These are phyloP conservation scores for Reinhardtius hippoglossoides DNA, from an alignment of 2,113 vertebrate genomes.

Conservation along the genomic window DNA sequence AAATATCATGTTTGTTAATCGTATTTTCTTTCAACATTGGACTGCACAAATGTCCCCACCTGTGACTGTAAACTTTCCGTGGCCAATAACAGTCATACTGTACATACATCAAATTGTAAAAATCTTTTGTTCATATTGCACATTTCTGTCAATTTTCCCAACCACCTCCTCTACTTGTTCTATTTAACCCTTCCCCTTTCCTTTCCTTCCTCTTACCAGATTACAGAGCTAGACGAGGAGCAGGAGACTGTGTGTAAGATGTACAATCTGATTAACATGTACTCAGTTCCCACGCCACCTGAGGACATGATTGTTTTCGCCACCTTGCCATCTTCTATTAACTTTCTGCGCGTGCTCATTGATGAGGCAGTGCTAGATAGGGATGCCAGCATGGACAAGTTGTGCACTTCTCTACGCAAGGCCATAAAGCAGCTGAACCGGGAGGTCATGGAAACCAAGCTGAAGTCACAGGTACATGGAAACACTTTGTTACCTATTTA, in stretches of 20 bases:
- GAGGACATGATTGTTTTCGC: conserved; percentile 86
- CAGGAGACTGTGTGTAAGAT: conserved; percentile 82
- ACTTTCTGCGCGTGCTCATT: conserved; percentile 76
- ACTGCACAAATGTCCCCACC: background rate
- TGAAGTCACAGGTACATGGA: conserved; percentile 79
- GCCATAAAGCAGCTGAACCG: conserved; percentile 84
- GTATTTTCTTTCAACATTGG: background rate
- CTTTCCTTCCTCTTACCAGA: conserved; percentile 68
- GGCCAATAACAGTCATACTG: too few relatives aligned
- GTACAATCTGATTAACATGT: conserved; percentile 86
- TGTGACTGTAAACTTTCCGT: too few relatives aligned
- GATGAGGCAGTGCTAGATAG: conserved; percentile 77
- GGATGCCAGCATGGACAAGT: conserved; percentile 78
- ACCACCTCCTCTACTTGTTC: background rate
- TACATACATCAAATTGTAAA: too few relatives aligned
- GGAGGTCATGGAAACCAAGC: conserved; percentile 80
- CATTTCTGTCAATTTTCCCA: too few relatives aligned
- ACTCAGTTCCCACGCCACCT: conserved; percentile 82
- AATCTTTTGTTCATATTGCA: too few relatives aligned
- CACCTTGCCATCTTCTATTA: conserved; percentile 81
- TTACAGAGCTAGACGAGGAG: conserved; percentile 83
- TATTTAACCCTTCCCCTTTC: background rate
- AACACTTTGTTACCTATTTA: background rate
- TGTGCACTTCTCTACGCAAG: conserved; percentile 81
- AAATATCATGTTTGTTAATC: background rate